Percentiles rank a stretch among this genome's conserved stretches.
Conservation (phyloP, 1,140 invertebrate species). For the Drosophila elegans region DNA sequence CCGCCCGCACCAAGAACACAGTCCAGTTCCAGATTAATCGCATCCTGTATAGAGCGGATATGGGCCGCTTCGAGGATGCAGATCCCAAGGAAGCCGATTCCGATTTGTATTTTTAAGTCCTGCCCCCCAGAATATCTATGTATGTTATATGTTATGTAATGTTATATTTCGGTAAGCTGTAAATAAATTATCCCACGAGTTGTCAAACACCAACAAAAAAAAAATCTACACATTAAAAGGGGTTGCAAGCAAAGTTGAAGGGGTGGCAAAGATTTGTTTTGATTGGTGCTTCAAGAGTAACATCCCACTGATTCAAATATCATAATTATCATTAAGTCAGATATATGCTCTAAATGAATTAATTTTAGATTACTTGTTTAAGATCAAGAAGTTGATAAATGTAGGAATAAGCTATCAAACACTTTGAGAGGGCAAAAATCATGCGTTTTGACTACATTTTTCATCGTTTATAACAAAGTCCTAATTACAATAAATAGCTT, state of each 20-base stretch:
- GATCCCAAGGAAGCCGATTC: neutral
- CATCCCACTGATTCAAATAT: neutral
- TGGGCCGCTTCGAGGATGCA: conserved; percentile 45
- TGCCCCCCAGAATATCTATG: neutral
- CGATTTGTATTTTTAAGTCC: neutral
- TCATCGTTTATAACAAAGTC: too few species aligned
- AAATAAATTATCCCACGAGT: conserved; percentile 1
- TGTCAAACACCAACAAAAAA: neutral
- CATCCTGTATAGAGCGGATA: conserved; percentile 58
- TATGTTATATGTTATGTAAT: neutral
- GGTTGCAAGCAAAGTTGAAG: neutral
- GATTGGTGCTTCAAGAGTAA: neutral
- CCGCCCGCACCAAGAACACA: conserved; percentile 31
- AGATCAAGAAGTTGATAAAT: neutral
- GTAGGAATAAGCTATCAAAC: too few species aligned
- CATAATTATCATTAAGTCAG: neutral
- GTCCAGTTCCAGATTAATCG: conserved; percentile 60
- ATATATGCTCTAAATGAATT: neutral
- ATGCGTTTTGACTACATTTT: too few species aligned
- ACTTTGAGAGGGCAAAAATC: too few species aligned
- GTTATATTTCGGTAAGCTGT: neutral
- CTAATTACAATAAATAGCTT: too few species aligned
- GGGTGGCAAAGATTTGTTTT: conserved; percentile 2
- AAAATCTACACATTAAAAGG: neutral
- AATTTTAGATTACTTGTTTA: neutral